These are phyloP conservation scores for Cataglyphis albicans DNA, from an alignment of 2,888 invertebrate species.

Conservation along the genomic window DNA sequence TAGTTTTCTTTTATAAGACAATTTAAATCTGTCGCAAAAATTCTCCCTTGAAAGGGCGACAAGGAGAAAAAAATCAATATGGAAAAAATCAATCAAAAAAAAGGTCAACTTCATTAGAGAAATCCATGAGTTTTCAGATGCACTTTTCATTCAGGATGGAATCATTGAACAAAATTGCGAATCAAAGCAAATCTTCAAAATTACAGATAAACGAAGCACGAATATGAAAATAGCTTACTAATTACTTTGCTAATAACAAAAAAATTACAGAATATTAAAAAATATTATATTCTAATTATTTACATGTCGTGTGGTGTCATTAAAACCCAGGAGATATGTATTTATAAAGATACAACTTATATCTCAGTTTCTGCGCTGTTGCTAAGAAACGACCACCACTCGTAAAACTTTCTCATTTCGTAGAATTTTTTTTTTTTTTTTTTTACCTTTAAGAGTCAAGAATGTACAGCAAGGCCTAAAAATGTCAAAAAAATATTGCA, in stretches of 20 bases:
- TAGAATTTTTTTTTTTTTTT: constrained; percentile 8
- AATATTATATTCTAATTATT: not conserved
- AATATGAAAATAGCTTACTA: not conserved
- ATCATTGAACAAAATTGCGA: not conserved
- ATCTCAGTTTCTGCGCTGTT: not conserved
- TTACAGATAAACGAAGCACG: not conserved
- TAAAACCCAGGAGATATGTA: constrained; percentile 8
- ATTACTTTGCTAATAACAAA: not conserved
- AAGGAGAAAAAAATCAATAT: not conserved
- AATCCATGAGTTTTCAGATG: not conserved
- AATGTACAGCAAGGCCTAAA: constrained; percentile 20
- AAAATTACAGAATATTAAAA: not conserved
- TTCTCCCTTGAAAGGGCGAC: constrained; percentile 23
- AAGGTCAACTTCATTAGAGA: not conserved
- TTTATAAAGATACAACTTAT: not conserved
- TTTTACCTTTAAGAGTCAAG: not conserved
- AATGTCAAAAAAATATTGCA: not conserved
- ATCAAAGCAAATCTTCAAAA: not conserved
- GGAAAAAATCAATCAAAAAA: not conserved
- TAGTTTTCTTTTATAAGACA: constrained; percentile 11
- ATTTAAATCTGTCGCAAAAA: not conserved
- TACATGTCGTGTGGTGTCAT: not conserved
- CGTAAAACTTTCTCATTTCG: constrained; percentile 16
- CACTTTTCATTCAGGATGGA: not conserved
- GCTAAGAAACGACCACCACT: not conserved